Base-by-base conservation (phyloP, 2,797 vertebrate species). In the Hoplostethus atlanticus region DNA sequence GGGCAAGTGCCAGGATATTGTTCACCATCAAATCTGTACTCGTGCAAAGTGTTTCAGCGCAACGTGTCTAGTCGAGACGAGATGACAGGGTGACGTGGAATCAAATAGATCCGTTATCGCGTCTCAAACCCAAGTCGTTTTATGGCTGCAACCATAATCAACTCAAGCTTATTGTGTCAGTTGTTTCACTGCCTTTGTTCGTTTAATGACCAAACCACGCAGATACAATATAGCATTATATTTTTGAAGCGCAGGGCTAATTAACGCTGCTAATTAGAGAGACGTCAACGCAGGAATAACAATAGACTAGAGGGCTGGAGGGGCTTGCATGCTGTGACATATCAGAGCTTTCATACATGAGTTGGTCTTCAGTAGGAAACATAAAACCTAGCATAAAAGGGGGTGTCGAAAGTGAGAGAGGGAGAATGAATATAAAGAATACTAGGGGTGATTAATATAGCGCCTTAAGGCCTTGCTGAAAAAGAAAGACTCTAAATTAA, bases 241-340 rank as follows among this genome's bases (percentile, higher is more conserved):
- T 73, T 88, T 84, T 90, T 21, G 71, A 90, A 88, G 77, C 87
- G 84, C 64, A 16, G 63, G 69, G 21, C 83, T 91, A 91, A 93
- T 93, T 92, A 91, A 83, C 11, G 68, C 61, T 51, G 73, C 79
- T 80, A 87, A 89, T 90, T 91, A 84, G 67, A 73, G 73, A 80
- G 68, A 84, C 17, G 46, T 82, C 77, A 84, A 77, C 71, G 47
- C 1, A 40, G 67, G 83, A 86, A 76, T 69, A 90, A 84, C 76
- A 84, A 79, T 61, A 54, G 71, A 56, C 57, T 38, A 52, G 62
- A 73, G 77, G 66, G 76, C 84, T 66, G 6, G 61, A 71, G 76
- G 89, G 82, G 13, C 53, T 40, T 40, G 64, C 70, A 68, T 62
- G 81, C 80, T 82, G 79, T 66, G 84, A 65, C 73, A 72, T 79